These are phyloP conservation scores for Galaxias olidus DNA, from an alignment of 2,797 vertebrate genomes.

Conservation along the genomic window DNA sequence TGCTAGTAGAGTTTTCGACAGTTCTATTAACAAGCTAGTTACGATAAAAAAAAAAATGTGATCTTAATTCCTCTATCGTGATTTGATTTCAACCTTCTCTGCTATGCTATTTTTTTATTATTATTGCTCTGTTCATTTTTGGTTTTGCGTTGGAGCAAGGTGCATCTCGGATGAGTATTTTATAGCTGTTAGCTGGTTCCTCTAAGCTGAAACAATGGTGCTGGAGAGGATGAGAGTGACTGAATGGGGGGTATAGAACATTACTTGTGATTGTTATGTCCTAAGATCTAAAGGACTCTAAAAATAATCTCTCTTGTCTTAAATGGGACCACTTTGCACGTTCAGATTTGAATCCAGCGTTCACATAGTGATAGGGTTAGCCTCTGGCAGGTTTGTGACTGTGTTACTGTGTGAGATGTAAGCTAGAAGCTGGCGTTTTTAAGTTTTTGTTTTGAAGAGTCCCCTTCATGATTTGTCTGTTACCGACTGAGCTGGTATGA, in stretches of 20 bases:
- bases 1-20: constrained; percentile 69
- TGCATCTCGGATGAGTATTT: constrained; percentile 69
- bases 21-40: constrained; percentile 78
- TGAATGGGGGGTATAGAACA: constrained; percentile 41
- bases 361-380: constrained; percentile 22
- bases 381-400: constrained; percentile 44
- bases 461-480: constrained; percentile 46
- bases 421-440: constrained; percentile 30
- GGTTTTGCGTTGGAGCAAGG: constrained; percentile 77
- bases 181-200: constrained; percentile 58
- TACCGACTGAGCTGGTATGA: constrained; percentile 50
- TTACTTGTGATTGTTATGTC: constrained; percentile 54
- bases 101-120: constrained; percentile 77
- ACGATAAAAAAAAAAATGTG: constrained; percentile 67
- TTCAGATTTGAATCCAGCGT: constrained; percentile 33
- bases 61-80: constrained; percentile 77
- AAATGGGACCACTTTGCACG: constrained; percentile 50
- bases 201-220: constrained; percentile 64
- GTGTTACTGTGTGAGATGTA: constrained; percentile 34
- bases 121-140: constrained; percentile 79
- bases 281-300: constrained; percentile 61
- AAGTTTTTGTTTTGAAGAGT: constrained; percentile 15
- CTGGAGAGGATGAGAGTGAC: constrained; percentile 48
- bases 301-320: constrained; percentile 42
- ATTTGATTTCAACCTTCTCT: constrained; percentile 73